A percentile compares a stretch with the other conserved stretches of the same genome.
Conservation (phyloP, 1,140 invertebrate species). For the Ceratosolen solmsi region DNA sequence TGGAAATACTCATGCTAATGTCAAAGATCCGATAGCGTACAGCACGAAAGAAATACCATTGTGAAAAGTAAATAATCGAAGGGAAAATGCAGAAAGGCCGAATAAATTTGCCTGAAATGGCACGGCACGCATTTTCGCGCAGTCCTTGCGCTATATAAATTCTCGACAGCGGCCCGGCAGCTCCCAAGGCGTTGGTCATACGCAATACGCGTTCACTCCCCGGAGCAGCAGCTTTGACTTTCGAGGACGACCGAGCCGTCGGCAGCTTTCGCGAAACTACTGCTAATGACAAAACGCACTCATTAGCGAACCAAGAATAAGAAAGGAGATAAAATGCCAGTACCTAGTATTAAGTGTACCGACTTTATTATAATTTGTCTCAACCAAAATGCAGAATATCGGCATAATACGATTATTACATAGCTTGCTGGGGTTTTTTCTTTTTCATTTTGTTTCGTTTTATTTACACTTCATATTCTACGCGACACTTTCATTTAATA, state of each 20-base stretch:
- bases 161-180: background rate
- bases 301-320: constrained; percentile 19
- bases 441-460: background rate
- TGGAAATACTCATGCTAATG: too few relatives aligned
- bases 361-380: constrained; percentile 25
- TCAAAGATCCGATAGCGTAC: too few relatives aligned
- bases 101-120: background rate
- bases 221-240: constrained; percentile 24
- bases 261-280: background rate
- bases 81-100: background rate
- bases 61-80: background rate
- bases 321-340: background rate
- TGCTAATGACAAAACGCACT: constrained; percentile 49
- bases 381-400: constrained; percentile 38
- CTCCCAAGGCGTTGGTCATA: background rate
- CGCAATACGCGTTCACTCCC: background rate
- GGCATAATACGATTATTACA: constrained; percentile 37
- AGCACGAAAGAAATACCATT: background rate
- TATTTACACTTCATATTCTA: background rate
- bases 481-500: too few relatives aligned
- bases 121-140: too few relatives aligned
- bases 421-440: too few relatives aligned
- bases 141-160: background rate
- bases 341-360: constrained; percentile 34
- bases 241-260: constrained; percentile 29